phyloP scores from a whole-genome alignment of 2,888 invertebrate genomes.

The Crepidodera aurea region DNA sequence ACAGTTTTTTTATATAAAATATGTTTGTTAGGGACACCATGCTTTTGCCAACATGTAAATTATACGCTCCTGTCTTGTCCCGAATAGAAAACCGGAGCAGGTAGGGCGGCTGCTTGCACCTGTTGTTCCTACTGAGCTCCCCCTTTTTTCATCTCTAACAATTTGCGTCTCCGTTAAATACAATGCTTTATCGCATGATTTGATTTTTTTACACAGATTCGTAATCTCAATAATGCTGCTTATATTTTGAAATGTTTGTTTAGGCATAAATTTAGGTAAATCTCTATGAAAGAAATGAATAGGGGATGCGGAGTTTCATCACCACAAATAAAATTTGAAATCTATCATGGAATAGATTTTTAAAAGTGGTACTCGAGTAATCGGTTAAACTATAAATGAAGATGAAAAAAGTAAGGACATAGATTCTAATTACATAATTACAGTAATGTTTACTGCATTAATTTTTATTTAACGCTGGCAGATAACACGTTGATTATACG shows the following conservation, averaged over 20 bases:
- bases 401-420: too few species aligned
- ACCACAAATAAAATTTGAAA: too few species aligned
- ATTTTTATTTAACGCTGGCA: conserved; percentile 24
- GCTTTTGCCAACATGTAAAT: conserved; percentile 56
- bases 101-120: conserved; percentile 57
- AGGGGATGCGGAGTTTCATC: too few species aligned
- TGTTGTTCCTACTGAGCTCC: conserved; percentile 54
- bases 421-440: conserved; percentile 23
- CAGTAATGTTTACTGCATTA: conserved; percentile 23
- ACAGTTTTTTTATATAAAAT: too few species aligned
- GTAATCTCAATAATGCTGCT: conserved; percentile 29
- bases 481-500: conserved; percentile 28
- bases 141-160: conserved; percentile 39
- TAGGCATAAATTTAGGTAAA: conserved; percentile 16
- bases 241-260: conserved; percentile 27
- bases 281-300: background rate
- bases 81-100: conserved; percentile 49
- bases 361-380: too few species aligned
- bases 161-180: conserved; percentile 23
- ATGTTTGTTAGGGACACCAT: too few species aligned
- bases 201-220: conserved; percentile 28
- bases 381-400: too few species aligned
- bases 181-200: conserved; percentile 28
- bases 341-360: too few species aligned
- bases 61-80: conserved; percentile 51